Evolutionary conservation across 2,113 vertebrate species (phyloP), one percentile per base, ranked within the genome.

Genomic region (Elachura formosa): DNA sequence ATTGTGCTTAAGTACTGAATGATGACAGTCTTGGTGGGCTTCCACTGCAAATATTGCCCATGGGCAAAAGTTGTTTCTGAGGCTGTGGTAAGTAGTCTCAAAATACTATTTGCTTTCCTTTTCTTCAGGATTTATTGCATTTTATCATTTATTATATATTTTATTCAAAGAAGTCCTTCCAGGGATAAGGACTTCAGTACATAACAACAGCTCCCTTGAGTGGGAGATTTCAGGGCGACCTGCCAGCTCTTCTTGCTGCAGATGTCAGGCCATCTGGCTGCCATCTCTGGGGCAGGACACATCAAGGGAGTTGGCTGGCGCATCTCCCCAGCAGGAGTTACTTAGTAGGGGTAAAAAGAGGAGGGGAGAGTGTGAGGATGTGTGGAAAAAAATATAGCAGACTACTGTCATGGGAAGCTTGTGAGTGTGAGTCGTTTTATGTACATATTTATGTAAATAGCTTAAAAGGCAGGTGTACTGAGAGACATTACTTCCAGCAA

Each of bases 181-280:
- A 94, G 84, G 67, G 93, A 94, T 95, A 85, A 95, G 94, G 93
- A 95, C 89, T 94, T 95, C 72, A 51, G 78, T 90, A 94, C 82
- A 95, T 87, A 97, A 96, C 74, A 95, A 94, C 89, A 95, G 91
- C 81, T 96, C 94, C 93, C 94, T 93, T 96, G 95, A 96, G 94
- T 94, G 91, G 89, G 84, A 97, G 87, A 94, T 97, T 96, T 96
- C 95, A 97, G 95, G 96, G 94, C 93, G 46, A 96, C 95, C 91
- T 94, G 95, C 96, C 96, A 96, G 95, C 67, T 87, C 54, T 85
- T 96, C 91, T 94, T 96, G 94, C 91, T 96, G 96, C 95, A 97
- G 94, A 97, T 97, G 96, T 95, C 95, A 93, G 66, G 95, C 96
- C 96, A 97, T 96, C 95, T 97, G 96, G 93, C 89, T 95, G 91